A percentile compares a stretch with the other conserved stretches of the same genome.
Evolutionary conservation across 2,797 vertebrate genomes (phyloP).

Genomic region (Cyclopterus lumpus): DNA sequence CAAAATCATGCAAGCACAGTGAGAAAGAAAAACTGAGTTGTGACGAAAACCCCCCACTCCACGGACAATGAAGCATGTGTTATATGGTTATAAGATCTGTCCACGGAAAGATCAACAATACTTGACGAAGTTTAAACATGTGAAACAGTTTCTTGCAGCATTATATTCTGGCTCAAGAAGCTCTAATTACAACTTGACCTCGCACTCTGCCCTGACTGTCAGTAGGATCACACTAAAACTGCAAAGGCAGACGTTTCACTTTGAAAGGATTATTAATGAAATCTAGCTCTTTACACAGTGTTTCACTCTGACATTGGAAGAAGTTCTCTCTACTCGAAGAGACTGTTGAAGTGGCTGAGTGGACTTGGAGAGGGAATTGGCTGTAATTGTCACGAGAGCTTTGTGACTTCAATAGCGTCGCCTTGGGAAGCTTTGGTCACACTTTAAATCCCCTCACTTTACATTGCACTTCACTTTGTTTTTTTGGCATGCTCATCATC

Average conservation of each 20-base stretch:
- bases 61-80: slow-evolving; percentile 36
- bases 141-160: slow-evolving; percentile 59
- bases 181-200: slow-evolving; percentile 72
- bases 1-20: slow-evolving; percentile 19
- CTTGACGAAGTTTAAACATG: slow-evolving; percentile 62
- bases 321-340: slow-evolving; percentile 60
- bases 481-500: slow-evolving; percentile 43
- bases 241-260: slow-evolving; percentile 74
- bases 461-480: slow-evolving; percentile 26
- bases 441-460: slow-evolving; percentile 50
- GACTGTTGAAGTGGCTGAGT: slow-evolving; percentile 62
- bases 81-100: slow-evolving; percentile 44
- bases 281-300: slow-evolving; percentile 73
- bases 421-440: slow-evolving; percentile 60
- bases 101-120: slow-evolving; percentile 41
- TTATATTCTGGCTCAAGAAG: slow-evolving; percentile 66
- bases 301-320: slow-evolving; percentile 70
- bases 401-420: slow-evolving; percentile 51
- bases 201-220: slow-evolving; percentile 65
- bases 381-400: slow-evolving; percentile 64
- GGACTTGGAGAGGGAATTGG: slow-evolving; percentile 51
- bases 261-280: slow-evolving; percentile 81
- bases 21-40: neutral
- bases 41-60: slow-evolving; percentile 12
- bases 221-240: slow-evolving; percentile 68